These are phyloP conservation scores for Champsocephalus esox DNA, from an alignment of 2,797 vertebrate species.

Conservation along the genomic window DNA sequence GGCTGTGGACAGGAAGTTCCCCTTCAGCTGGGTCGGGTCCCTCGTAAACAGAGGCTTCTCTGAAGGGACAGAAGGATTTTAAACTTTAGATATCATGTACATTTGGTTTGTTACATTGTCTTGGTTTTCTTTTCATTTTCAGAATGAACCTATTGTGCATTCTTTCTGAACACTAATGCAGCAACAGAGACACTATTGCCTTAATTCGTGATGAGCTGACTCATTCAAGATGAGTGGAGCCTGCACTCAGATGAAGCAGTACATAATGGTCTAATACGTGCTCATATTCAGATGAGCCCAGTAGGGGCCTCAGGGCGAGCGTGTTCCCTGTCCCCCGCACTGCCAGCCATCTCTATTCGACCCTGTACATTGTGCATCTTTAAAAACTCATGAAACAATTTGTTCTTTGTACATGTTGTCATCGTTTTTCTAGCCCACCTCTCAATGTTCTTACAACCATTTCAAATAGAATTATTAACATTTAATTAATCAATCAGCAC, in stretches of 20 bases:
- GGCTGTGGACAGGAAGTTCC: constrained; percentile 95
- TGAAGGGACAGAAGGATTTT: constrained; percentile 72
- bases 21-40: constrained; percentile 97
- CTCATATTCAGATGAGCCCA: constrained; percentile 36
- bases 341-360: constrained; percentile 50
- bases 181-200: not conserved
- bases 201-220: constrained; percentile 31
- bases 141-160: constrained; percentile 1
- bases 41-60: constrained; percentile 98
- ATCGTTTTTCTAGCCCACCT: too few species aligned
- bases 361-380: constrained; percentile 44
- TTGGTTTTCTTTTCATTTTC: not conserved
- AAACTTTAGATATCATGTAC: not conserved
- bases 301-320: constrained; percentile 59
- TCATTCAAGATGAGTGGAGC: constrained; percentile 32
- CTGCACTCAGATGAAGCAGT: constrained; percentile 52
- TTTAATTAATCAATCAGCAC: not conserved
- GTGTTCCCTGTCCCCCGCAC: constrained; percentile 59
- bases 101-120: not conserved
- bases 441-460: too few species aligned
- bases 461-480: not conserved
- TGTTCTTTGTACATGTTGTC: not conserved
- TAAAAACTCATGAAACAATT: constrained; percentile 38
- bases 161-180: constrained; percentile 9
- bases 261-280: constrained; percentile 43